Base-by-base conservation (phyloP, 1,140 invertebrate genomes). In the Euwallacea fornicatus region DNA sequence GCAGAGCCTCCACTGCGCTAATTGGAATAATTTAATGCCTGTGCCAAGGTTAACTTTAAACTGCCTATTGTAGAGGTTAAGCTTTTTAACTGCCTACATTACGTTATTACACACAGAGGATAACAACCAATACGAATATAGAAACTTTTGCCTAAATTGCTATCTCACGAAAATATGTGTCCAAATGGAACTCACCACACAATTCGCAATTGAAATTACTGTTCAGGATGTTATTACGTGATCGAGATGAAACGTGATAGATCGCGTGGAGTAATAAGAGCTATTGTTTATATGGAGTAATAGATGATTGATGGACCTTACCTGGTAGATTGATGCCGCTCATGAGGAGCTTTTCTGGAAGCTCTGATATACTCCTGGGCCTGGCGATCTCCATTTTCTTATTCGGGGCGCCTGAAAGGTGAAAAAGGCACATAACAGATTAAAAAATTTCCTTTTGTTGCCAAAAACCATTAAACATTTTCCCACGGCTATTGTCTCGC, bases 281-380 rank as follows among this genome's bases (percentile, higher is more conserved):
- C 13, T 33, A 2, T 33, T 33, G 21, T 33, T 50, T 13, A 13
- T 2, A 50, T 50, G 13, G 21, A 33, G 21, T 33, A 33, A 33
- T 33, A 33, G 21, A 33, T 33, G 21, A 4, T 33, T 33, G 46
- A 13, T 6, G 42, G 11, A 42, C 11, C 78, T 79, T 82, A 86
- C 85, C 85, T 82, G 85, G 85, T 75, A 86, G 78, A 79, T 86
- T 84, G 71, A 86, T 84, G 58, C 85, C 85, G 64, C 84, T 84
- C 80, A 84, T 83, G 47, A 85, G 77, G 58, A 85, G 76, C 75
- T 84, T 85, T 75, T 86, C 85, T 62, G 85, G 84, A 69, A 86
- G 76, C 74, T 86, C 85, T 11, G 78, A 78, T 76, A 86, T 85
- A 33, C 80, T 81, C 75, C 80, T 83, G 50, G 85, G 84, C 62